Base-by-base conservation (phyloP, 1,140 invertebrate genomes). In the Harpegnathos saltator region DNA sequence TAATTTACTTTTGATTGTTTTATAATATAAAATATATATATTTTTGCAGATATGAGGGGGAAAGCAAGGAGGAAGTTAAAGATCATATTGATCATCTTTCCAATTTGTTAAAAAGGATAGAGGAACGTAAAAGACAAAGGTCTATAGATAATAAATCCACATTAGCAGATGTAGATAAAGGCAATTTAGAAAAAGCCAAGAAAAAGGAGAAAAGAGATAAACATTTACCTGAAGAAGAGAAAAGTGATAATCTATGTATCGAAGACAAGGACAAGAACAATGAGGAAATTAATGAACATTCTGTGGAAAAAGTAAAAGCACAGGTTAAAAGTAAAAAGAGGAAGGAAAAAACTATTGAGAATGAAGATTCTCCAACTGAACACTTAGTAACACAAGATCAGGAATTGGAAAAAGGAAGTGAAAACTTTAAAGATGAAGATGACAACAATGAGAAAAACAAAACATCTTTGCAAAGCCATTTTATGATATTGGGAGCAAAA, bases 61-160 rank as follows among this genome's bases (percentile, higher is more conserved):
- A 94, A 77, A 92, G 94, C 58, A 85, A 93, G 54, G 85, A 92
- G 50, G 85, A 94, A 85, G 74, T 91, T 24, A 52, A 89, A 52
- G 82, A 92, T 80, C 95, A 96, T 93, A 93, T 94, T 69, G 91
- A 94, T 88, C 95, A 96, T 90, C 91, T 96, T 22, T 92, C 95
- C 85, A 95, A 94, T 73, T 90, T 96, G 24, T 93, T 96, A 71
- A 93, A 95, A 91, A 95, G 93, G 91, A 95, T 96, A 75, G 95
- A 95, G 91, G 93, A 95, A 88, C 93, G 95, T 80, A 95, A 95
- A 86, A 93, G 92, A 89, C 54, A 93, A 82, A 91, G 84, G 81
- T 75, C 85, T 73, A 88, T 83, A 33, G 33, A 24, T n/a, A 82
- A 82, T 71, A 59, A 80, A 71, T 58, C 33, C n/a, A 14, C 9